phyloP scores from a whole-genome alignment of 2,113 vertebrate genomes.

The Calypte anna region DNA sequence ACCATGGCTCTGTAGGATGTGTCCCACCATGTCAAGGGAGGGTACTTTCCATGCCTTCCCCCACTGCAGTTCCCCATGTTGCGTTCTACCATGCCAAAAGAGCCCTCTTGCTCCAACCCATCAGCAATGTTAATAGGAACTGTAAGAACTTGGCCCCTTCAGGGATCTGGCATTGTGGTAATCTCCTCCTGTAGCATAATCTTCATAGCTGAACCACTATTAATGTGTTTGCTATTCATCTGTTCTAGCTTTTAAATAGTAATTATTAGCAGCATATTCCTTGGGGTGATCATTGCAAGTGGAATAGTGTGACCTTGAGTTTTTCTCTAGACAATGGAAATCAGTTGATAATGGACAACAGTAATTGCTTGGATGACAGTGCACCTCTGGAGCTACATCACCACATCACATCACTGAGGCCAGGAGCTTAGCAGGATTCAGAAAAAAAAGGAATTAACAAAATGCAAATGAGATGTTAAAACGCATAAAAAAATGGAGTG shows the following conservation, averaged over 20 bases:
- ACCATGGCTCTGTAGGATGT: neutral
- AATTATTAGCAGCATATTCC: slow-evolving; percentile 26
- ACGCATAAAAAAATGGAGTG: slow-evolving; percentile 3
- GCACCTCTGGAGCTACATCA: slow-evolving; percentile 47
- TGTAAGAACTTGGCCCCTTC: neutral
- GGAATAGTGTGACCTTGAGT: slow-evolving; percentile 23
- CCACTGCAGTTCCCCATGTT: neutral
- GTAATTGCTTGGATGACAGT: slow-evolving; percentile 50
- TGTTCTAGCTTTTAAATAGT: slow-evolving; percentile 12
- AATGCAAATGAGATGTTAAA: slow-evolving; percentile 41
- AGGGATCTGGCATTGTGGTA: neutral
- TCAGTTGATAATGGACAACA: slow-evolving; percentile 38
- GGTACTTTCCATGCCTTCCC: neutral
- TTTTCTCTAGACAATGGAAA: slow-evolving; percentile 51
- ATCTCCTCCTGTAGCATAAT: slow-evolving; percentile 18
- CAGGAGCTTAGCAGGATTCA: slow-evolving; percentile 25
- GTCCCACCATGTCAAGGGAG: neutral
- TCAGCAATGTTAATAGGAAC: neutral
- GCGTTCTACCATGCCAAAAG: neutral
- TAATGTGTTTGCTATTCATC: slow-evolving; percentile 20
- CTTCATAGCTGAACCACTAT: neutral
- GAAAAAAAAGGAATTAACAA: neutral
- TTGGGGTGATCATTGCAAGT: slow-evolving; percentile 46
- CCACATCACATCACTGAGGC: slow-evolving; percentile 11
- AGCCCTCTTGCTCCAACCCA: neutral